Evolutionary conservation across 2,888 invertebrate genomes (phyloP).

Genomic region (Oasisia sp.): DNA sequence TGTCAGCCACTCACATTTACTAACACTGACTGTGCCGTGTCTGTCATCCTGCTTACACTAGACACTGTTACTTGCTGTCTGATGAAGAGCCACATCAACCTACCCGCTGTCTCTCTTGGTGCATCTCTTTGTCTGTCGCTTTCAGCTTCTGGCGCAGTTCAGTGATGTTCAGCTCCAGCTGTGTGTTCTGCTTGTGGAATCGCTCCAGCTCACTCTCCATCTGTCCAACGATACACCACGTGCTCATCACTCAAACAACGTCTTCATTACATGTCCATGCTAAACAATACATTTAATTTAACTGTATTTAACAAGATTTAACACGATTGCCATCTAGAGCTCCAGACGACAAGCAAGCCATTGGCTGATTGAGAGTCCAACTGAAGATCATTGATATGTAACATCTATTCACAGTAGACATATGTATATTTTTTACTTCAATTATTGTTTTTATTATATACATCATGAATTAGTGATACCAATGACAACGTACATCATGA

Average conservation of each 20-base stretch:
- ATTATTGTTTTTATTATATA: too few relatives aligned
- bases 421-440: background rate
- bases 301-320: too few relatives aligned
- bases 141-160: constrained; percentile 82
- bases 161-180: constrained; percentile 78
- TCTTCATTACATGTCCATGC: too few relatives aligned
- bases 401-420: too few relatives aligned
- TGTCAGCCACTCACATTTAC: too few relatives aligned
- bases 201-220: constrained; percentile 86
- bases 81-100: constrained; percentile 7
- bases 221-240: constrained; percentile 46
- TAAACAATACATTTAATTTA: too few relatives aligned
- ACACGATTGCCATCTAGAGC: too few relatives aligned
- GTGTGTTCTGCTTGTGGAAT: constrained; percentile 79
- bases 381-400: too few relatives aligned
- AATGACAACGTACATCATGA: constrained; percentile 51
- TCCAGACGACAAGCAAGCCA: too few relatives aligned
- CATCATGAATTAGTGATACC: background rate
- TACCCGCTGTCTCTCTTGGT: constrained; percentile 71
- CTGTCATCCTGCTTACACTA: too few relatives aligned
- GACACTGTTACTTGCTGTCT: background rate
- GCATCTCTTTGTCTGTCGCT: constrained; percentile 78
- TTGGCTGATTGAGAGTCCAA: too few relatives aligned
- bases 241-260: background rate
- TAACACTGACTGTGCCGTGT: too few relatives aligned